Conservation (phyloP, 1,140 invertebrate species). For the Coenobita brevimanus region DNA sequence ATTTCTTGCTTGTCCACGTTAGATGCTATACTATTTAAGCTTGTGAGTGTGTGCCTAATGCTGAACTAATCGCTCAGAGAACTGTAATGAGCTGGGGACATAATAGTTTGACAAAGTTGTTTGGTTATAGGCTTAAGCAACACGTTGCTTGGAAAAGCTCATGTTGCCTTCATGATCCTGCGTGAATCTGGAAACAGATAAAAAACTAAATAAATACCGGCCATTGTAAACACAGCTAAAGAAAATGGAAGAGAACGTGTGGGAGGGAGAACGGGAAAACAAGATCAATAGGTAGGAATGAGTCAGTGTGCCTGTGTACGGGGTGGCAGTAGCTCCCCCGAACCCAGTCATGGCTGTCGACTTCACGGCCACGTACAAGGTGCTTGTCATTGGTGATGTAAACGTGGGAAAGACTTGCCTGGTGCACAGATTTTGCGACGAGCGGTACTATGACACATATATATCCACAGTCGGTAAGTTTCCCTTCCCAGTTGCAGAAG, state of each 20-base stretch:
- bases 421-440: conserved; percentile 91
- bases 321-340: conserved; percentile 37
- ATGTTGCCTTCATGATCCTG: too few species aligned
- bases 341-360: conserved; percentile 81
- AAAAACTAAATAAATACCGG: too few species aligned
- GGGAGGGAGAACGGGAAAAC: conserved; percentile 33
- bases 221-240: not conserved
- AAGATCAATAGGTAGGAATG: conserved; percentile 58
- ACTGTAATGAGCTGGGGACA: too few species aligned
- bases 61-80: too few species aligned
- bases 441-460: conserved; percentile 92
- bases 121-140: too few species aligned
- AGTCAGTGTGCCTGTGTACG: conserved; percentile 49
- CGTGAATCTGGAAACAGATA: too few species aligned
- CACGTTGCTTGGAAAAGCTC: too few species aligned
- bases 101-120: too few species aligned
- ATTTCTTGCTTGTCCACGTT: too few species aligned
- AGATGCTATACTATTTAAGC: too few species aligned
- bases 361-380: conserved; percentile 88
- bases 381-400: conserved; percentile 90
- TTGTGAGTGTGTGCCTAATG: too few species aligned
- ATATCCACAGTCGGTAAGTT: conserved; percentile 92
- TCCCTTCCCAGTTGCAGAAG: too few species aligned
- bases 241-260: conserved; percentile 37
- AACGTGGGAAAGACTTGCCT: conserved; percentile 95